Base-by-base conservation (phyloP, 2,797 vertebrate species). In the Liparis tanakae region DNA sequence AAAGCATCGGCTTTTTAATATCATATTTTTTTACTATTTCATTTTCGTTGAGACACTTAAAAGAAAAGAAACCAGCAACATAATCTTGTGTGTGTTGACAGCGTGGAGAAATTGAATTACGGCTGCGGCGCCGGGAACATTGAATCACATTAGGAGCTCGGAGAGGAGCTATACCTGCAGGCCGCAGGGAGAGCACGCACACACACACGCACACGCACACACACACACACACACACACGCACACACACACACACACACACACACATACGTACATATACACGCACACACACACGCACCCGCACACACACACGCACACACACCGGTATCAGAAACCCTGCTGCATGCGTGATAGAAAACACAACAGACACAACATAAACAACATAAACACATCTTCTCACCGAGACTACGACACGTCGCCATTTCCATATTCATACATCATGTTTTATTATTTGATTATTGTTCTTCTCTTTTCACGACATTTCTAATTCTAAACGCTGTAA, bases 1-100 rank as follows among this genome's bases (percentile, higher is more conserved):
- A 43, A 61, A 44, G 25, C 65, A 8, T 25, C 56, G 33, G 22
- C 10, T 55, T 78, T 63, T 84, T 55, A 72, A 60, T 39, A 44
- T 10, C 3, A 67, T 43, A 14, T 53, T 53, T 53, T 30, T 80
- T 66, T 51, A 59, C 53, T 7, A 15, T 43, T 44, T 68, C 6
- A 70, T 66, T 34, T 80, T 74, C 14, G 67, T 78, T 67, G 67
- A 60, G 54, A 43, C 37, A 36, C 44, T 7, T 41, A 12, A 41
- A 41, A 3, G 12, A 12, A 30, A 30, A 30, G 25, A 30, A 65
- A 76, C 5, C 51, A 54, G 62, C 25, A 48, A 55, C 73, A 74
- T 56, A 15, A 65, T 80, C 30, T 76, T 61, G 18, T 80, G 82
- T 85, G 74, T 84, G 85, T 74, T 87, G 84, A 87, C 81, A 85